These are phyloP conservation scores for Cottoperca gobio DNA, from an alignment of 2,797 vertebrate genomes.

Conservation along the genomic window DNA sequence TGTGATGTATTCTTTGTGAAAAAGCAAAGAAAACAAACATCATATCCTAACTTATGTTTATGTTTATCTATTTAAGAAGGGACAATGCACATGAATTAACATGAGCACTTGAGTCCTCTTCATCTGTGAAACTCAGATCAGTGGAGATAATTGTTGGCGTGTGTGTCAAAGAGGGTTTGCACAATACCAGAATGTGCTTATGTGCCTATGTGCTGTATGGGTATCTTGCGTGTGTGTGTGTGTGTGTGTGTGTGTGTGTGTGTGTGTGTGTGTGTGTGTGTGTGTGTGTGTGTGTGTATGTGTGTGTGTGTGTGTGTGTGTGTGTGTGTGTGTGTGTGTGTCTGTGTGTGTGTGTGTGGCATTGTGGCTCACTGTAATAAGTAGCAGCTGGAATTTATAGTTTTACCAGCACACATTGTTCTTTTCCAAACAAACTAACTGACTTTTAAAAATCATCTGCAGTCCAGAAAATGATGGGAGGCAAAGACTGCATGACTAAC, in stretches of 20 bases:
- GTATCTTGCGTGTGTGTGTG: too few species aligned
- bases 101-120: neutral
- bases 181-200: conserved; percentile 19
- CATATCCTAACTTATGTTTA: neutral
- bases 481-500: conserved; percentile 67
- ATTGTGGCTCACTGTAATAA: conserved; percentile 70
- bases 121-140: conserved; percentile 1
- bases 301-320: too few species aligned
- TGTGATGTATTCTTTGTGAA: conserved; percentile 6
- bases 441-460: conserved; percentile 72
- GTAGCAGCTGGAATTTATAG: conserved; percentile 74
- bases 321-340: too few species aligned
- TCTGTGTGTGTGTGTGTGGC: conserved; percentile 51
- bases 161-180: conserved; percentile 16
- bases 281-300: too few species aligned
- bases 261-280: too few species aligned
- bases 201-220: conserved; percentile 16
- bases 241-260: too few species aligned
- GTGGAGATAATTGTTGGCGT: neutral
- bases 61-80: too few species aligned
- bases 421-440: conserved; percentile 72
- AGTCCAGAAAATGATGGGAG: conserved; percentile 61
- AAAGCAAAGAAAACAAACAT: conserved; percentile 38
- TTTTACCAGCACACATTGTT: conserved; percentile 61
- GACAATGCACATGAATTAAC: too few species aligned